Evolutionary conservation across 2,888 invertebrate genomes (phyloP), one percentile per base, ranked within the genome.

Genomic region (Coenonympha glycerion): DNA sequence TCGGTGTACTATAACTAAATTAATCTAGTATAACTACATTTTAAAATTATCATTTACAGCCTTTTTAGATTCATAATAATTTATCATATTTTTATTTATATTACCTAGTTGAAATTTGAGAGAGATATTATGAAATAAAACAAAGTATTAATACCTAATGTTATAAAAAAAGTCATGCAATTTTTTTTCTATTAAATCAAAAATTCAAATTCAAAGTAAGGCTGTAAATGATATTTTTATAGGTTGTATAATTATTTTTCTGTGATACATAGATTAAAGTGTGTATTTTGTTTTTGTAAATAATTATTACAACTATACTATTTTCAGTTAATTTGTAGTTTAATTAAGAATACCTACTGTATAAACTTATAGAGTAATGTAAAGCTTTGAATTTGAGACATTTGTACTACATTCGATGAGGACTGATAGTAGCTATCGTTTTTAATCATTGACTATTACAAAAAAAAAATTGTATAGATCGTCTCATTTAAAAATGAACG

Each of bases 251-350:
- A 82, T 86, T 86, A 83, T 86, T 81, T 84, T 86, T 86, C 86
- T 87, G 86, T 87, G 86, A 87, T 87, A 87, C 77, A 76, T 86
- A 87, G 85, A 76, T 64, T 81, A 83, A 79, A 53, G 67, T 70
- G 56, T 56, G 41, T 33, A 30, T 51, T 54, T 72, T 73, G 71
- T 74, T 83, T 34, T 75, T 85, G 84, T 85, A 85, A 75, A 84
- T 83, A 85, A 75, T 83, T 83, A 82, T 76, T 28, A 28, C 28
- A 22, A 47, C 39, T 36, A 13, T 50, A 26, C 18, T 41, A 34
- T 49, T 44, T 46, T 24, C 3, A 41, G 16, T 49, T n/a, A n/a
- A n/a, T 53, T 34, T 48, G 37, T 52, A 45, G 33, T 39, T 41
- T 5, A 24, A 15, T 24, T 22, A 39, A 39, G 63, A 60, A 69